Conservation (phyloP, 2,797 vertebrate species). For the Notoglanidium macrostoma region DNA sequence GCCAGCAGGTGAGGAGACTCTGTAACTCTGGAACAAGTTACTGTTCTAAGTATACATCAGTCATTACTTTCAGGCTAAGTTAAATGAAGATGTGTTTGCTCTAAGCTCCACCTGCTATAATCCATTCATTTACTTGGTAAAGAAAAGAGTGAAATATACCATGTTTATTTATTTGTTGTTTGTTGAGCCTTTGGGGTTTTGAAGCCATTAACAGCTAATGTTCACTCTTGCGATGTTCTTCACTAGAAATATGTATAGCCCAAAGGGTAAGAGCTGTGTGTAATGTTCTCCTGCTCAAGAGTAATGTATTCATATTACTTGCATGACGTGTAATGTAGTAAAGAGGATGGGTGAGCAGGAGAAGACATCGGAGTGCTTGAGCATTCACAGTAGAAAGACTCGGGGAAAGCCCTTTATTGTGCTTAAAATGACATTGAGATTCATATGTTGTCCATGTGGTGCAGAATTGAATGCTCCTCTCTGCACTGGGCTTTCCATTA, state of each 20-base stretch:
- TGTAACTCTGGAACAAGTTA: not conserved
- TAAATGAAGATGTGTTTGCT: conserved; percentile 9
- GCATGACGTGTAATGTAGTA: conserved; percentile 3
- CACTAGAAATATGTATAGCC: conserved; percentile 49
- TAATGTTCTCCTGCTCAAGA: conserved; percentile 53
- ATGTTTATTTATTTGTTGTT: conserved; percentile 15
- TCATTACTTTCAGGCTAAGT: not conserved
- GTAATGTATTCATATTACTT: conserved; percentile 29
- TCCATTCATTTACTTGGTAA: conserved; percentile 10
- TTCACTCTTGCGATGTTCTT: conserved; percentile 50
- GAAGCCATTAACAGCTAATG: conserved; percentile 31
- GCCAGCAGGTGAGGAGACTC: conserved; percentile 21
- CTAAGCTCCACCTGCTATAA: conserved; percentile 13
- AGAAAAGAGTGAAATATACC: conserved; percentile 5
- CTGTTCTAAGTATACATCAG: conserved; percentile 23
- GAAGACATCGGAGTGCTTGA: not conserved
- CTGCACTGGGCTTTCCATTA: not conserved
- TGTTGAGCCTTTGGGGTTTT: conserved; percentile 30
- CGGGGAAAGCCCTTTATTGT: not conserved
- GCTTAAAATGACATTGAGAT: not conserved
- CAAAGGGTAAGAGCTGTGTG: conserved; percentile 34
- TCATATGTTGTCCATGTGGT: conserved; percentile 16
- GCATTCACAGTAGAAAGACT: not conserved
- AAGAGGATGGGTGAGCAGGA: not conserved
- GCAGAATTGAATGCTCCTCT: not conserved